Evolutionary conservation across 2,888 invertebrate species (phyloP), one percentile per base, ranked within the genome.

Genomic region (Syrista parreyssii): DNA sequence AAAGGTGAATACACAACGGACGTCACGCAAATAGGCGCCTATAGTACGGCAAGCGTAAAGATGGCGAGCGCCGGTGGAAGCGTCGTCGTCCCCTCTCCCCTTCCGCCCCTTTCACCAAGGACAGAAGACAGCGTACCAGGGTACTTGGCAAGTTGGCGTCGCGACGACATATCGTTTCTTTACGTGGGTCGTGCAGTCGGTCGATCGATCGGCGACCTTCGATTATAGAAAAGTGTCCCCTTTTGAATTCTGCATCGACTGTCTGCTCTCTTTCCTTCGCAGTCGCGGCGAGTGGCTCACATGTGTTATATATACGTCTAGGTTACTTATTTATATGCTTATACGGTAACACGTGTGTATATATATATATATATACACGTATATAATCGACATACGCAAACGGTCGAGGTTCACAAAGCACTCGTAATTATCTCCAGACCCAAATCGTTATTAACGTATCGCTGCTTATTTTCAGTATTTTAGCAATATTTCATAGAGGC

Each of bases 221-320:
- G 85, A 85, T 85, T 85, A 85, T 86, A 85, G 85, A 86, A 86
- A 85, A 86, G 83, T 80, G 83, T 82, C 82, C 80, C 85, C n/a
- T n/a, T 83, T 84, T 86, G 85, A 85, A 85, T 85, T 85, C 85
- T 86, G 83, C 86, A 85, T 85, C 86, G 86, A 82, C 76, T 83
- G 86, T 83, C 86, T 85, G 85, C 86, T 86, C 83, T 84, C 82
- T 81, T 85, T 84, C 83, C 83, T 79, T 31, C 31, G 69, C 1
- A 33, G 55, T 9, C 55, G 23, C 23, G 23, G 40, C 40, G 6
- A 55, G 15, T 9, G 23, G 40, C 15, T 55, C 23, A 15, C 9
- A 3, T 55, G 23, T 55, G 23, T 55, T 23, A 55, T 23, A 23
- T 1, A 9, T 23, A 9, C 23, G 55, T 55, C 23, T 23, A 1